Conservation (phyloP, 2,888 invertebrate species). For the Tenthredo livida region DNA sequence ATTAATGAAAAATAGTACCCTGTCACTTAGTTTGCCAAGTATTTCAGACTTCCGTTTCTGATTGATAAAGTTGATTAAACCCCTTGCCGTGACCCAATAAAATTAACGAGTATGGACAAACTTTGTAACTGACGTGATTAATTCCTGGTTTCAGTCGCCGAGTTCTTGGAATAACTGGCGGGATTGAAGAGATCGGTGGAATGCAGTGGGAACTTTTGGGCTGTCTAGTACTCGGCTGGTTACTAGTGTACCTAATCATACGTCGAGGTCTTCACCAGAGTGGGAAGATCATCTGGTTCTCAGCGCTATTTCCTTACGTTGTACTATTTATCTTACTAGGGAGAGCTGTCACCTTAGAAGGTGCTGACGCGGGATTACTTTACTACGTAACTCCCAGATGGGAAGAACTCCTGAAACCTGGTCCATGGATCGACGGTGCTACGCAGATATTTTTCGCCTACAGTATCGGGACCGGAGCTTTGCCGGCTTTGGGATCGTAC, state of each 20-base stretch:
- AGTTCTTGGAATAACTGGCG: slow-evolving; percentile 82
- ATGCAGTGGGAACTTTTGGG: slow-evolving; percentile 85
- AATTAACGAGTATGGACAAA: background rate
- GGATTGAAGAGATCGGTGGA: slow-evolving; percentile 83
- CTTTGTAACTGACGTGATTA: slow-evolving; percentile 55
- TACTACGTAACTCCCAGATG: slow-evolving; percentile 85
- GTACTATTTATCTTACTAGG: slow-evolving; percentile 84
- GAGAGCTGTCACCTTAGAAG: slow-evolving; percentile 84
- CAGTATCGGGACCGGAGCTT: slow-evolving; percentile 88
- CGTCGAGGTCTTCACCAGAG: slow-evolving; percentile 88
- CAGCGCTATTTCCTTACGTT: slow-evolving; percentile 87
- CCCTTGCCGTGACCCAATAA: background rate
- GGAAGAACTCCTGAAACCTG: slow-evolving; percentile 79
- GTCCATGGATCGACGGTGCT: slow-evolving; percentile 88
- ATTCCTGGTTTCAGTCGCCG: slow-evolving; percentile 79
- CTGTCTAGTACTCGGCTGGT: slow-evolving; percentile 84
- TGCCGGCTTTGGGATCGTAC: slow-evolving; percentile 87
- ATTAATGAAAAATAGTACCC: background rate
- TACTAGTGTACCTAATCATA: slow-evolving; percentile 85
- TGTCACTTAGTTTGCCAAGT: background rate
- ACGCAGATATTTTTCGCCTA: slow-evolving; percentile 90
- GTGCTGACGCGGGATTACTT: slow-evolving; percentile 83
- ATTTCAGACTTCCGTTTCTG: background rate
- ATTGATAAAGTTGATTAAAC: background rate
- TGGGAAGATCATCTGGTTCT: slow-evolving; percentile 90